Evolutionary conservation across 2,797 vertebrate species (phyloP), one percentile per base, ranked within the genome.

Genomic region (Oreochromis mossambicus): DNA sequence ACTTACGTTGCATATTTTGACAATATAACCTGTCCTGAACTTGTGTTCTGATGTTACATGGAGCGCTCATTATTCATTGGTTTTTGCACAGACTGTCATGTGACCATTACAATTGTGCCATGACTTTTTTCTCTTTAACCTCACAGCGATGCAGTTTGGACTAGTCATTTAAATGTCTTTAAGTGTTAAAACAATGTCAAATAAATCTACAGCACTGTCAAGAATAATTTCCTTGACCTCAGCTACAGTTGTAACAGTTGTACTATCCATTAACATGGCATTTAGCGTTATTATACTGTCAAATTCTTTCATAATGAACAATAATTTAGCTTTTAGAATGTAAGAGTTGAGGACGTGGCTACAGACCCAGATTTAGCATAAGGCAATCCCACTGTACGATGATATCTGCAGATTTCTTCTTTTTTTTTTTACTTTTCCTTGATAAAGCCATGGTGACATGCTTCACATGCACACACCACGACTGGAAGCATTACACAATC

Each of bases 401-500:
- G 56, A 79, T 77, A 24, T 73, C 43, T n/a, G 15, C 1, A 75
- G 68, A 32, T 43, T 68, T 36, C 17, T 7, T 2, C 2, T n/a
- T n/a, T 26, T 83, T 85, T 85, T 85, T 84, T 84, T 82, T n/a
- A 81, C 52, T 87, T 88, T 80, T 50, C 81, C 38, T 24, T 17
- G 41, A 76, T 14, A n/a, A 78, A 83, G 78, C 87, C 73, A 68
- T 77, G 78, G 79, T 78, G 79, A 88, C 80, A 83, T 88, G 85
- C 81, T 88, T 78, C 46, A 80, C 84, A 52, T 78, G 75, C 79
- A 56, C 21, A 19, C 80, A 46, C 82, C 83, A 77, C 80, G 46
- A 81, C 76, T 4, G 54, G 61, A 51, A 26, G 79, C 63, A 32
- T 51, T 80, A 84, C 70, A 19, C 78, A 85, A 87, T 58, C 15